phyloP scores from a whole-genome alignment of 1,140 invertebrate genomes.

The Laodelphax striatellus region DNA sequence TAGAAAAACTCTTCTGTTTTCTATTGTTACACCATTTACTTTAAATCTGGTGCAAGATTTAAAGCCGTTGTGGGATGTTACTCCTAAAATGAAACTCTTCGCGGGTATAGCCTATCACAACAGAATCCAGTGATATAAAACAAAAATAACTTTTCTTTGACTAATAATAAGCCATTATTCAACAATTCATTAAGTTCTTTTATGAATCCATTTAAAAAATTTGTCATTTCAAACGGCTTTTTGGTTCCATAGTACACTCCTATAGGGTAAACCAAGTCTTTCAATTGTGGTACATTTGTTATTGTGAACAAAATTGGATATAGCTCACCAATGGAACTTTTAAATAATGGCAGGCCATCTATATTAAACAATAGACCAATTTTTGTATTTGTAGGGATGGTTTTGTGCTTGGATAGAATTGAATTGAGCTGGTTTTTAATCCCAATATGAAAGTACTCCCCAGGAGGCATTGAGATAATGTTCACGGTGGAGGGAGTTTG shows the following conservation, averaged over 20 bases:
- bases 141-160: conserved; percentile 12
- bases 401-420: no score
- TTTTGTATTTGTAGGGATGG: no score
- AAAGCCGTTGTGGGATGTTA: conserved; percentile 29
- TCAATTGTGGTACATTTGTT: not conserved
- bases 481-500: no score
- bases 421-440: no score
- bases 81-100: conserved; percentile 27
- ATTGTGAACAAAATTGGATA: conserved; percentile 24
- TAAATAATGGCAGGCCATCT: conserved; percentile 19
- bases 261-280: not conserved
- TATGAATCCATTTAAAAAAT: not conserved
- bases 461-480: no score
- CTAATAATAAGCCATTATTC: conserved; percentile 14
- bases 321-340: conserved; percentile 10
- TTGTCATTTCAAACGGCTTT: not conserved
- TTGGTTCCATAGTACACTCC: not conserved
- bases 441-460: no score
- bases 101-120: conserved; percentile 30
- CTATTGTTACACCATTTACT: conserved; percentile 20
- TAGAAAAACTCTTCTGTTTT: conserved; percentile 22
- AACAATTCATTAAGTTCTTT: no score
- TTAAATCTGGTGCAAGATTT: conserved; percentile 29
- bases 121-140: conserved; percentile 20
- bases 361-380: conserved; percentile 15